Conservation (phyloP, 2,888 invertebrate species). For the Argyresthia goedartella region DNA sequence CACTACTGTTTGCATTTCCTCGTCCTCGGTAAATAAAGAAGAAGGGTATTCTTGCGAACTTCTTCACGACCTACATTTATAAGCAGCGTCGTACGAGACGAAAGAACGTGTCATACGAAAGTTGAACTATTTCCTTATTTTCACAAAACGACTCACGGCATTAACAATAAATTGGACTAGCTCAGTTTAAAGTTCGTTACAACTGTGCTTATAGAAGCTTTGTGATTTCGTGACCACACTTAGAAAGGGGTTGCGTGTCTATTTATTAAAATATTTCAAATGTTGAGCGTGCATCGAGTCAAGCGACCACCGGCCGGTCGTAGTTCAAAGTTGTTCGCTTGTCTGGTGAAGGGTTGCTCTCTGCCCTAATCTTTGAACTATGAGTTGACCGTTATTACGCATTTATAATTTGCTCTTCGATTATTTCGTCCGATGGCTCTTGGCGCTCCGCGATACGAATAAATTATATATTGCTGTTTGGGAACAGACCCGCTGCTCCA, state of each 20-base stretch:
- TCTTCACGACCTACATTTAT: neutral
- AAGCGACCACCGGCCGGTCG: conserved; percentile 18
- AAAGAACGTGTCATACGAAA: neutral
- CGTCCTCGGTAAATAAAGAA: neutral
- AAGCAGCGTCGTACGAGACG: neutral
- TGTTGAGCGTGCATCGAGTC: conserved; percentile 42
- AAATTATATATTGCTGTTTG: conserved; percentile 69
- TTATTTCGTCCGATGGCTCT: conserved; percentile 57
- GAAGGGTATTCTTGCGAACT: neutral
- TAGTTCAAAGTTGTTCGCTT: conserved; percentile 56
- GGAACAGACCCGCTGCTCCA: conserved; percentile 60
- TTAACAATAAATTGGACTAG: neutral
- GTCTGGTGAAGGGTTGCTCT: conserved; percentile 58
- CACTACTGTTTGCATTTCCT: conserved; percentile 33
- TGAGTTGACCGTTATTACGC: conserved; percentile 71
- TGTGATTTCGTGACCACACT: conserved; percentile 18
- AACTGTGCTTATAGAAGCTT: neutral
- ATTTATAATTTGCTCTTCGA: conserved; percentile 69
- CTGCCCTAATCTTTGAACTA: conserved; percentile 71
- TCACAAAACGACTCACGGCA: neutral
- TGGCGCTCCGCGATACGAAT: conserved; percentile 59
- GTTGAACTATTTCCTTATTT: neutral
- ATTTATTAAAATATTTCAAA: conserved; percentile 49
- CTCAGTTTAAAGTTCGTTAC: conserved; percentile 4
- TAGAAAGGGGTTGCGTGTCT: conserved; percentile 27